These are phyloP conservation scores for Drosophila arizonae DNA, from an alignment of 1,140 invertebrate species.

Conservation along the genomic window DNA sequence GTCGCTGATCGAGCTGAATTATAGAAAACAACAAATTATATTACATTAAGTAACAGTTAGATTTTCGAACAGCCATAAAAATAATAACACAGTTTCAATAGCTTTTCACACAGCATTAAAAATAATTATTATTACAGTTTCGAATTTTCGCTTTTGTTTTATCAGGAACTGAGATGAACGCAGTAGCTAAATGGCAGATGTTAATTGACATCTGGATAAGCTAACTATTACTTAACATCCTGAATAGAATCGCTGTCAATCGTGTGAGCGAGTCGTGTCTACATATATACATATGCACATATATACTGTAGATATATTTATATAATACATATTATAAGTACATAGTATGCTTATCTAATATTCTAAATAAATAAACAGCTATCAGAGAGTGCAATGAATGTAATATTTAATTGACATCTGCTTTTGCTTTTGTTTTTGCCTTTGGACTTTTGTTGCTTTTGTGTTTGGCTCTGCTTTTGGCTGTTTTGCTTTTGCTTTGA, in stretches of 20 bases:
- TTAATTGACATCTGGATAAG: slow-evolving; percentile 6
- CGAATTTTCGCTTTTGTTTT: no score
- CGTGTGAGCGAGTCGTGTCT: background rate
- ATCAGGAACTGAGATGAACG: no score
- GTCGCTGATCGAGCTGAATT: no score
- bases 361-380: slow-evolving; percentile 10
- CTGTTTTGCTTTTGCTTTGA: slow-evolving; percentile 16
- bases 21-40: no score
- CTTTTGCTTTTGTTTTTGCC: slow-evolving; percentile 32
- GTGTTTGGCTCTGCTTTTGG: slow-evolving; percentile 11
- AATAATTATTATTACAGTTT: no score
- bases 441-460: background rate
- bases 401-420: slow-evolving; percentile 29
- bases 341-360: no score
- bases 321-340: background rate
- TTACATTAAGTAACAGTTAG: no score
- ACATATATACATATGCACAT: background rate
- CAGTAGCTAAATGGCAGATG: background rate
- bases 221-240: background rate
- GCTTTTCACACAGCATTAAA: no score
- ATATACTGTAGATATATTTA: no score
- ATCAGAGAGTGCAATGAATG: slow-evolving; percentile 6
- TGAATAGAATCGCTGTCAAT: slow-evolving; percentile 16
- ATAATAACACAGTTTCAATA: no score
- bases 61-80: no score